Base-by-base conservation (phyloP, 2,797 vertebrate species). In the Hipposideros larvatus region DNA sequence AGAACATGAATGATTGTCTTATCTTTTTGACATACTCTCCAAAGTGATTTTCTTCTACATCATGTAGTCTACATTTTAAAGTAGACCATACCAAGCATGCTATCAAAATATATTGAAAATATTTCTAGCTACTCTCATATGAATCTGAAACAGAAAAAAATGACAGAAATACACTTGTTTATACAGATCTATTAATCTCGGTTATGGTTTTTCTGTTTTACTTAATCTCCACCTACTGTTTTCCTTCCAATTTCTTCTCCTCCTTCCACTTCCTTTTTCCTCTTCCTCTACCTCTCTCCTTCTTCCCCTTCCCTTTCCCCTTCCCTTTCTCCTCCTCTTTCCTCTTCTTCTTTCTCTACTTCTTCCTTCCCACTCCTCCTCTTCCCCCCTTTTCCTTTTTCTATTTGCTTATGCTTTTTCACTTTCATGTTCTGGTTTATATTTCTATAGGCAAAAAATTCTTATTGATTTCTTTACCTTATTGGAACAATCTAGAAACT, bases 281-380 rank as follows among this genome's bases (percentile, higher is more conserved):
- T 3, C 4, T 28, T 16, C 4, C 14, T 7, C 13, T 43, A 5
- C 31, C 11, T 19, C 34, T 5, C 11, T 18, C 11, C 24, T 22
- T 2, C 22, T 41, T 10, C 3, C 14, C 7, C 14, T 43, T 5
- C 10, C 6, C 4, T n/a, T 26, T 8, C 5, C 18, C 13, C 2
- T 34, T 6, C 7, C 11, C n/a, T 57, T 8, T 21, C 10, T 15
- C 15, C 14, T 59, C 43, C 53, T 15, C 14, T 37, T 41, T 21
- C 28, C 2, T 19, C 11, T 14, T 16, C 26, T 4, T 37, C 4
- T 7, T 13, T 9, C 10, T 21, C 2, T 34, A 11, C 11, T 51
- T 57, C 14, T 11, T 5, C 9, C 15, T 8, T 46, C 57, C 53
- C 22, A 3, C 26, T 15, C 31, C 37, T 8, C 24, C 18, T 2